A percentile compares a stretch with the other conserved stretches of the same genome.
phyloP scores from a whole-genome alignment of 1,140 invertebrate species.

The Cyclargus thomasi region DNA sequence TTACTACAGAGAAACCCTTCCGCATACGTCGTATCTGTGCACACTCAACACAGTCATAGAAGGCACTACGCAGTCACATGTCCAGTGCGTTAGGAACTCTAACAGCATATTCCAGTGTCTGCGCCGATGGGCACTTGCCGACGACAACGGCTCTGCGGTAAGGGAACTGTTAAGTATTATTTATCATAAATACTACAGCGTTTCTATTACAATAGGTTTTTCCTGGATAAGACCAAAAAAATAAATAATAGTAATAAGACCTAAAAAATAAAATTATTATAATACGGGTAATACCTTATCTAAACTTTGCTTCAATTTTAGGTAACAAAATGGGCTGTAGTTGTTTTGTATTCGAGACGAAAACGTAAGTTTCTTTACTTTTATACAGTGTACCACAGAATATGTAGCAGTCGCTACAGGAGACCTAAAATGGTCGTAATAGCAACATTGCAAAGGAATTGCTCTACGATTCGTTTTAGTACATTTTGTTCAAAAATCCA shows the following conservation, averaged over 20 bases:
- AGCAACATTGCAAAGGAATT: too few species aligned
- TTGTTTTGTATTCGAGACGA: constrained; percentile 41
- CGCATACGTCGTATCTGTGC: constrained; percentile 24
- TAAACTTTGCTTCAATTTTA: constrained; percentile 21
- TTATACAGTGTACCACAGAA: background rate
- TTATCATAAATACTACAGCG: too few species aligned
- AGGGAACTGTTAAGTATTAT: background rate
- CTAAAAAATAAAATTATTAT: too few species aligned
- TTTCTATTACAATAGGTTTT: too few species aligned
- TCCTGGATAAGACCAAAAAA: too few species aligned
- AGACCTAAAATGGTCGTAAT: too few species aligned
- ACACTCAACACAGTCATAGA: constrained; percentile 33
- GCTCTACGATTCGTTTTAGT: too few species aligned
- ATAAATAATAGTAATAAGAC: too few species aligned
- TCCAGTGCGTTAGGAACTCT: background rate
- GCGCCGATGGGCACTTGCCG: background rate
- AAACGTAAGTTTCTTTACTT: constrained; percentile 32
- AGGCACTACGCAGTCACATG: constrained; percentile 14
- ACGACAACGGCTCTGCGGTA: background rate
- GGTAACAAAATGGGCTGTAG: constrained; percentile 48
- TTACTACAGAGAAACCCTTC: constrained; percentile 25
- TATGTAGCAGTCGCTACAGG: too few species aligned
- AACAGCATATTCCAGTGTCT: background rate
- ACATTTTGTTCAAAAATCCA: too few species aligned
- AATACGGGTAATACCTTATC: too few species aligned